Evolutionary conservation across 2,113 vertebrate genomes (phyloP).

Genomic region (Lycaon pictus): DNA sequence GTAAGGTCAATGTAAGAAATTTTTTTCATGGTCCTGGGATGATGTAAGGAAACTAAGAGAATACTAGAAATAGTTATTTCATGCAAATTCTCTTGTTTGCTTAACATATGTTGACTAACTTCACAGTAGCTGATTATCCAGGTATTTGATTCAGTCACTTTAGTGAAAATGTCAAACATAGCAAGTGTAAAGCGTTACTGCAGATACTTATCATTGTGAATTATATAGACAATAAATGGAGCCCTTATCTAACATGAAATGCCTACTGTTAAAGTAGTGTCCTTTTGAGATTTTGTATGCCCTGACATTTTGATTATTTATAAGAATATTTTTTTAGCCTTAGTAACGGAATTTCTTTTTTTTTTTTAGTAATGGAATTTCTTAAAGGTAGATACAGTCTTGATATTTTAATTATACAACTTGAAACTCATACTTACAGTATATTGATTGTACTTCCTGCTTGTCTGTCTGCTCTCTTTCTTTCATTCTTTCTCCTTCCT

Average conservation of each 20-base stretch:
- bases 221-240: neutral
- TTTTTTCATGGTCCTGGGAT: neutral
- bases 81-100: neutral
- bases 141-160: constrained; percentile 7
- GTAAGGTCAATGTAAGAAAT: constrained; percentile 42
- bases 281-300: neutral
- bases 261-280: neutral
- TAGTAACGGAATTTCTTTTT: constrained; percentile 20
- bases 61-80: neutral
- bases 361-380: constrained; percentile 8
- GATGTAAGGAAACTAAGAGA: neutral
- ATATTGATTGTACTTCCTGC: neutral
- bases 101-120: neutral
- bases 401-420: constrained; percentile 34
- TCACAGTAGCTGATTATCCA: neutral
- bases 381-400: neutral
- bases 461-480: neutral
- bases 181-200: neutral
- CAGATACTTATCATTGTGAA: neutral
- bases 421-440: constrained; percentile 3
- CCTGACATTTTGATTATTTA: neutral
- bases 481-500: neutral
- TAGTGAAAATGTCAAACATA: neutral
- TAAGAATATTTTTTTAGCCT: neutral
- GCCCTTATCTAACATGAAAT: neutral